Evolutionary conservation across 2,888 invertebrate species (phyloP), one percentile per base, ranked within the genome.

Genomic region (Lycophotia porphyrea): DNA sequence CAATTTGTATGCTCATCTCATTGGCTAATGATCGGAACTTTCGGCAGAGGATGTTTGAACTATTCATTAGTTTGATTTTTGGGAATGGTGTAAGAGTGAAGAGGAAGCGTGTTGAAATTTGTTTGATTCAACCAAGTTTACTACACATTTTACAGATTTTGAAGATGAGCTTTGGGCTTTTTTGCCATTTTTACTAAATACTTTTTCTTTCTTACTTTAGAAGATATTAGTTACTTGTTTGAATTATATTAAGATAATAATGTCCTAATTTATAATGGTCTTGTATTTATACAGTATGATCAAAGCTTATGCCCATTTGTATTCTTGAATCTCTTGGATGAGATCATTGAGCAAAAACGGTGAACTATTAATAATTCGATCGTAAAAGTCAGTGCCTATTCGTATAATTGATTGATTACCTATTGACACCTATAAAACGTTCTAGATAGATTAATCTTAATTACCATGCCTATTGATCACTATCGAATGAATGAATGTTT

Each of bases 1-100:
- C 76, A 80, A 86, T 86, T 86, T 87, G 89, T 91, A 81, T 90
- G 88, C 88, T 81, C 82, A 87, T 84, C 90, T 88, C 85, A 88
- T 90, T 88, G 79, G 70, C 83, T 88, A 87, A 90, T 89, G 87
- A 89, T 85, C 80, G 81, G 84, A 88, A 87, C 84, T 87, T 88
- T 84, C 39, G 75, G 69, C 39, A 66, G 70, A 84, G 74, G 79
- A 84, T 88, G 86, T 88, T 88, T 88, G 84, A 68, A 84, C 82
- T 74, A 82, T 84, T 79, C 72, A 78, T 88, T 82, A 68, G 70
- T 68, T 81, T 75, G 84, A 81, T 87, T 86, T 82, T 80, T 66
- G 74, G 74, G 44, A 47, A 27, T 61, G 73, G 61, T 60, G 1
- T 24, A 70, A 55, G 39, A 34, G 1, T 15, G 1, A 65, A 60